Evolutionary conservation across 2,888 invertebrate genomes (phyloP), one percentile per base, ranked within the genome.

Genomic region (Saturnia japonica): DNA sequence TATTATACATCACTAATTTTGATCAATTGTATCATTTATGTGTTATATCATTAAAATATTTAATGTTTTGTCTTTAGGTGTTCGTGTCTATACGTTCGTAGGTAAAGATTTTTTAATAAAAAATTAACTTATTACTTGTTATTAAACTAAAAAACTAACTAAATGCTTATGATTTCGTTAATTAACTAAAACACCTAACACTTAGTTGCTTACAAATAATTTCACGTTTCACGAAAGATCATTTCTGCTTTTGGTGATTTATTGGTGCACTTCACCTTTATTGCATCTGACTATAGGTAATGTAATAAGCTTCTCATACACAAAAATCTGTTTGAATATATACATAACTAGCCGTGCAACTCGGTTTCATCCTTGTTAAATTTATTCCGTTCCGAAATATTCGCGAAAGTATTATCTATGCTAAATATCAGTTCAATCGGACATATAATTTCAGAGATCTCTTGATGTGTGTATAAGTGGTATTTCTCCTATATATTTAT

Each of bases 1-100:
- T 40, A 70, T 34, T 71, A 70, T 70, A 45, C 64, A 67, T 7
- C 19, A 22, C 57, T 68, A 43, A 47, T 51, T 67, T 70, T 71
- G 25, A 34, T 47, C 28, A 57, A 60, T 57, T 64, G 67, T n/a
- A n/a, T n/a, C n/a, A n/a, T n/a, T n/a, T 16, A 28, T 70, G 11
- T 68, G 45, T 45, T 28, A 40, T 34, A 25, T 70, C 69, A 54
- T 69, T 22, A 67, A 22, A 68, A 54, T 68, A 42, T 40, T 43
- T 69, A 60, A 22, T 70, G 43, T 70, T 70, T 70, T 70, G 43
- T 66, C 71, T 64, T 67, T 74, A 91, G 91, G 87, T 89, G 87
- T 79, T 82, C 90, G 91, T 85, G 89, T 91, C 22, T 91, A 91
- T 85, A 86, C 85, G 70, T 91, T 91, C 78, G 80, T 88, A 81